phyloP scores from a whole-genome alignment of 2,797 vertebrate genomes.

The Coranthus polyacanthus region DNA sequence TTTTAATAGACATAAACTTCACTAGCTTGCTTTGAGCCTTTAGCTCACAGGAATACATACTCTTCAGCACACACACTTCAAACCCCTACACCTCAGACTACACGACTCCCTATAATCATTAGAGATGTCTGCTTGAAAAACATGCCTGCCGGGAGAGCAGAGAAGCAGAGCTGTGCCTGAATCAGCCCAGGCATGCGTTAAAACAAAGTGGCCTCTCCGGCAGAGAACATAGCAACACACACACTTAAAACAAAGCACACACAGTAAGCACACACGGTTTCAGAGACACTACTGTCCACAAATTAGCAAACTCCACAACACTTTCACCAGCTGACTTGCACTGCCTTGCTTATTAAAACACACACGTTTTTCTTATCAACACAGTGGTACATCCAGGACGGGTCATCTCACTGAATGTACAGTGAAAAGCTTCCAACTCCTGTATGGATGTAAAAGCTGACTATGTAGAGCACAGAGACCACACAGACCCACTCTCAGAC shows the following conservation, averaged over 20 bases:
- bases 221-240: constrained; percentile 59
- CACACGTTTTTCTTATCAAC: constrained; percentile 19
- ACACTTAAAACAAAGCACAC: constrained; percentile 34
- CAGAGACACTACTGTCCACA: constrained; percentile 24
- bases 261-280: constrained; percentile 43
- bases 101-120: constrained; percentile 82
- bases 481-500: constrained; percentile 68
- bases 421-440: constrained; percentile 37
- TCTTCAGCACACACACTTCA: constrained; percentile 33
- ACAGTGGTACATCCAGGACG: constrained; percentile 24
- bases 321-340: constrained; percentile 36
- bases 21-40: constrained; percentile 14
- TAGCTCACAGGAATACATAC: constrained; percentile 25
- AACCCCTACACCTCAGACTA: constrained; percentile 59
- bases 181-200: constrained; percentile 86
- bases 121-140: constrained; percentile 78
- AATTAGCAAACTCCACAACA: constrained; percentile 51
- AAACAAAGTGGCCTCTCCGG: constrained; percentile 80
- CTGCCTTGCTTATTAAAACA: constrained; percentile 31
- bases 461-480: constrained; percentile 50
- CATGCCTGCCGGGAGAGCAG: constrained; percentile 79
- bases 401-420: constrained; percentile 38
- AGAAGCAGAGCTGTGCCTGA: constrained; percentile 72
- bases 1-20: constrained; percentile 22
- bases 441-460: constrained; percentile 36